Conservation (phyloP, 2,113 vertebrate genomes). For the Mobula birostris region DNA sequence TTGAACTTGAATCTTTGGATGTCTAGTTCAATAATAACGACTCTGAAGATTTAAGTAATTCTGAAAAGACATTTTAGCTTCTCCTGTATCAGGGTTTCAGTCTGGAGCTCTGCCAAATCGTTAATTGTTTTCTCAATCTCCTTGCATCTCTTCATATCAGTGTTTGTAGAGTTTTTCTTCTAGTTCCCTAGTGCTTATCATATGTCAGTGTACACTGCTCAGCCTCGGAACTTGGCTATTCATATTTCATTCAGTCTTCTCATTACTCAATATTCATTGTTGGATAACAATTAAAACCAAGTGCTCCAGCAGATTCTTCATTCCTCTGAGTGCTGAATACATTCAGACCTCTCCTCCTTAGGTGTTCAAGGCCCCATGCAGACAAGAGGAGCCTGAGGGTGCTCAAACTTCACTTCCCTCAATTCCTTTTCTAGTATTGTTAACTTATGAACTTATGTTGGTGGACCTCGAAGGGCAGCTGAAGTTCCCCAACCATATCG, state of each 20-base stretch:
- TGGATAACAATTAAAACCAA: not conserved
- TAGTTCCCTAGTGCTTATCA: not conserved
- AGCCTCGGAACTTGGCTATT: not conserved
- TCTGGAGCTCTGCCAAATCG: not conserved
- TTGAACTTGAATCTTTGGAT: no score
- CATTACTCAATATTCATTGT: not conserved
- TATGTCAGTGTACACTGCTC: not conserved
- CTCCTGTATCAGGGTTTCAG: no score
- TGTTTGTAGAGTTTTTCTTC: not conserved
- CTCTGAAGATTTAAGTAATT: no score
- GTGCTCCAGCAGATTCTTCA: not conserved
- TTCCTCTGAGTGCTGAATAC: not conserved
- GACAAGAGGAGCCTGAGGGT: no score
- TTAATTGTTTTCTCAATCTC: not conserved
- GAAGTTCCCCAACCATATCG: no score
- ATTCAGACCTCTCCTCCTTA: not conserved
- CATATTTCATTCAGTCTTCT: not conserved
- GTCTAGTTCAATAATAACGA: no score
- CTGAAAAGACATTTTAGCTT: no score
- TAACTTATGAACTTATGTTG: no score
- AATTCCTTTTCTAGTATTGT: no score
- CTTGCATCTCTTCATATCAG: not conserved
- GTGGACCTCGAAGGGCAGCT: no score
- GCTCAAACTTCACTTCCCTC: no score
- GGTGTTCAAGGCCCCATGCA: no score